phyloP scores from a whole-genome alignment of 2,888 invertebrate genomes.

The Acleris sparsana region DNA sequence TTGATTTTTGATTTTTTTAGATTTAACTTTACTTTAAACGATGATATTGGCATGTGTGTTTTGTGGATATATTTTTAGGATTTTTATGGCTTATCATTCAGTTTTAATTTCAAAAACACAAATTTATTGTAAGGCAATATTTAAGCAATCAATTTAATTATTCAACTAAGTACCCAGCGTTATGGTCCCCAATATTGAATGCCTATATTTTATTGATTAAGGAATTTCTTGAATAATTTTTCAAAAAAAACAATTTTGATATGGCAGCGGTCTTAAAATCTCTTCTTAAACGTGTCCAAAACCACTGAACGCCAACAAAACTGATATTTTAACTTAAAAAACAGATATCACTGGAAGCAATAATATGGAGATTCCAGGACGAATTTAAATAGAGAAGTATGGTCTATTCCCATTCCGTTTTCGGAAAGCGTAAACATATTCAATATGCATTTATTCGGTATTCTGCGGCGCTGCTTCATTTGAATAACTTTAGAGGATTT shows the following conservation, averaged over 20 bases:
- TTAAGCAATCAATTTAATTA: too few species aligned
- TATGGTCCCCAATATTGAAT: too few species aligned
- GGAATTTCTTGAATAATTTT: too few species aligned
- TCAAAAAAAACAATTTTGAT: too few species aligned
- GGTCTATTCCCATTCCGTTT: slow-evolving; percentile 66
- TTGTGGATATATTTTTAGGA: too few species aligned
- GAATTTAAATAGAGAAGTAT: slow-evolving; percentile 75
- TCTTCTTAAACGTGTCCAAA: slow-evolving; percentile 1
- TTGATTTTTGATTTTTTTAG: slow-evolving; percentile 20
- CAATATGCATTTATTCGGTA: slow-evolving; percentile 80
- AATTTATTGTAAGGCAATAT: too few species aligned
- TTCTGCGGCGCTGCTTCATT: slow-evolving; percentile 67
- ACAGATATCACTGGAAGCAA: slow-evolving; percentile 48
- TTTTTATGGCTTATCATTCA: too few species aligned
- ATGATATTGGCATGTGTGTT: too few species aligned
- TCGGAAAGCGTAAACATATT: slow-evolving; percentile 78
- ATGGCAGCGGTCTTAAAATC: too few species aligned
- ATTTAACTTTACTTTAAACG: background rate
- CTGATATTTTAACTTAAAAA: slow-evolving; percentile 31
- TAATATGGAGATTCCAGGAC: slow-evolving; percentile 74
- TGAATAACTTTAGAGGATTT: slow-evolving; percentile 63
- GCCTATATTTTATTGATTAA: too few species aligned
- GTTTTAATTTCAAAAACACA: too few species aligned
- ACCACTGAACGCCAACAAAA: slow-evolving; percentile 2
- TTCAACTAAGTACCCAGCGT: background rate